Evolutionary conservation across 2,888 invertebrate species (phyloP).

Genomic region (Leucophenga montana): DNA sequence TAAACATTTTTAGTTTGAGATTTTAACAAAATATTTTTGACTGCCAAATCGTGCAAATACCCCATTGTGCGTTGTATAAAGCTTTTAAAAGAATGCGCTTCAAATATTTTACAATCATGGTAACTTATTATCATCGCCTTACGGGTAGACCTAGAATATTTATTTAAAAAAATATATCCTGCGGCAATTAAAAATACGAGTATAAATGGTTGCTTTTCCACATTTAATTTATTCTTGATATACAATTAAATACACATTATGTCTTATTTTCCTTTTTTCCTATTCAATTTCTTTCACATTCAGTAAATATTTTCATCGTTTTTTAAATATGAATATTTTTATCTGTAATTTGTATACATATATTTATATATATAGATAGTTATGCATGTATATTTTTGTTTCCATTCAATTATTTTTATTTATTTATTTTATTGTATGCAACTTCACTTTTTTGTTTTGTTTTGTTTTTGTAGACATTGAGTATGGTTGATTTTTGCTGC

Average conservation of each 20-base stretch:
- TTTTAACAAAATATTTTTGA: too few species aligned
- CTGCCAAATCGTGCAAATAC: too few species aligned
- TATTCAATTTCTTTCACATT: slow-evolving; percentile 10
- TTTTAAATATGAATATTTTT: slow-evolving; percentile 5
- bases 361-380: slow-evolving; percentile 1
- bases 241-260: slow-evolving; percentile 5
- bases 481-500: too few species aligned
- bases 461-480: too few species aligned
- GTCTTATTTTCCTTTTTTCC: not conserved
- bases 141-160: not conserved
- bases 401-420: not conserved
- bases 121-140: too few species aligned
- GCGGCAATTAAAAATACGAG: not conserved
- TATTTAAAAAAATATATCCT: not conserved
- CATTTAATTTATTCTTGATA: slow-evolving; percentile 13
- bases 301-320: slow-evolving; percentile 2
- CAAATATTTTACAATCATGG: too few species aligned
- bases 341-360: not conserved
- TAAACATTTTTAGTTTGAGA: too few species aligned
- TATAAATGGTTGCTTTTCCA: not conserved
- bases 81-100: too few species aligned
- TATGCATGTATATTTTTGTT: not conserved
- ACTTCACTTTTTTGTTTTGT: too few species aligned
- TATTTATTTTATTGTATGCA: too few species aligned
- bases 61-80: too few species aligned